These are phyloP conservation scores for Elephantulus edwardii DNA, from an alignment of 2,113 vertebrate genomes.

Conservation along the genomic window DNA sequence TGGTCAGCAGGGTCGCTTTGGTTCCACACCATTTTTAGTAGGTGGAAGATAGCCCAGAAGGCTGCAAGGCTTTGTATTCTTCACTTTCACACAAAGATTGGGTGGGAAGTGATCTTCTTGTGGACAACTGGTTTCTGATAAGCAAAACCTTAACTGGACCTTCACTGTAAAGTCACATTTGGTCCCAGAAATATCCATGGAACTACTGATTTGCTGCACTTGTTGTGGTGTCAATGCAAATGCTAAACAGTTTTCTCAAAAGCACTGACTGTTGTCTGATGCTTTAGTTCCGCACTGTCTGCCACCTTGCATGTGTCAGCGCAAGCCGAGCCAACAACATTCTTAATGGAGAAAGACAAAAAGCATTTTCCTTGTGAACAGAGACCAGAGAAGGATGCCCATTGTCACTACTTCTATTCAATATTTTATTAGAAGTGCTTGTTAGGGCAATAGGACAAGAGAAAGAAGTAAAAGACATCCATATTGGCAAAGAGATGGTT, in stretches of 20 bases:
- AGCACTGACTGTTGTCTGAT: constrained; percentile 97
- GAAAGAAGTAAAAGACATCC: no score
- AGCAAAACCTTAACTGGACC: constrained; percentile 99
- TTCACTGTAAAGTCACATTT: constrained; percentile 99
- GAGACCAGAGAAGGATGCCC: no score
- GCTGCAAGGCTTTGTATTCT: constrained; percentile 98
- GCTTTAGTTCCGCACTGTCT: no score
- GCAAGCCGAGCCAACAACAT: no score
- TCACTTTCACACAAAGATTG: constrained; percentile 99
- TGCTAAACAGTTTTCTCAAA: constrained; percentile 99
- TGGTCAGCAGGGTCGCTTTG: constrained; percentile 98
- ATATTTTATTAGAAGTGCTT: no score
- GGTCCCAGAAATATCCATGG: constrained; percentile 99
- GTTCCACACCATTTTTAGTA: constrained; percentile 99
- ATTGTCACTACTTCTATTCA: no score
- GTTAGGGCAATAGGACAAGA: no score
- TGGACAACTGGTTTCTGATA: constrained; percentile 99
- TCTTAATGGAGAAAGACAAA: no score
- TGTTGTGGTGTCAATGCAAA: constrained; percentile 98
- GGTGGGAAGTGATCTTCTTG: constrained; percentile 99
- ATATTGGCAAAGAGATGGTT: no score
- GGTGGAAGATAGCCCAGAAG: constrained; percentile 99
- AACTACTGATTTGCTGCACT: constrained; percentile 99
- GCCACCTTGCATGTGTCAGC: no score
- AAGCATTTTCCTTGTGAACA: no score